Evolutionary conservation across 2,797 vertebrate genomes (phyloP), one percentile per base, ranked within the genome.

Genomic region (Hippopotamyrus pictus): DNA sequence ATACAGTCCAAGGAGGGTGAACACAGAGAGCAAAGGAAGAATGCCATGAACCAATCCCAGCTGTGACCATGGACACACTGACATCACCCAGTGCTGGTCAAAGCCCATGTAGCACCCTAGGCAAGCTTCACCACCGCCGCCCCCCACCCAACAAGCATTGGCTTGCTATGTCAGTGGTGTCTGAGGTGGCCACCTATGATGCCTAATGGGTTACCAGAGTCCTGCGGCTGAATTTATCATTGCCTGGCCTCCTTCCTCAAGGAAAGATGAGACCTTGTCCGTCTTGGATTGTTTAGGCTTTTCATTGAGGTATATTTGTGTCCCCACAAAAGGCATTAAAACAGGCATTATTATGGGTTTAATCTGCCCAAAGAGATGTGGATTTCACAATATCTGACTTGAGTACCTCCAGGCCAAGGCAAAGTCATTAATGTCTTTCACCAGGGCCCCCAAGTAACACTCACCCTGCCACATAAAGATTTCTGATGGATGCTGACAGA

Each of bases 401-500:
- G 89, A 86, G 69, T 86, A 86, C 84, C 89, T 86, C 54, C 46
- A 73, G 88, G 86, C 90, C 85, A 90, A 86, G 84, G 84, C 54
- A 87, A 76, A 88, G 82, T 90, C 90, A 89, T 91, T 91, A 89
- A 91, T 86, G 89, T 88, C 17, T 44, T 53, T 76, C 25, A 12
- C 37, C 50, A 73, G 65, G 89, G n/a, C 65, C 88, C 19, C 46
- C 53, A 82, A 57, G 62, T 89, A 87, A 88, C 87, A 62, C 76
- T 87, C 85, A 37, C 54, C 51, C 79, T 86, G 88, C 59, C 53
- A 54, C 90, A 90, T 90, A 91, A 91, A 92, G 86, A 73, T 48
- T 83, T 88, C 83, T 88, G 91, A 91, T 89, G 73, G 90, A 89
- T 86, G 79, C 84, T 53, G 79, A 79, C 84, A 86, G 88, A 46